Conservation (phyloP, 1,140 invertebrate genomes). For the Andricus grossulariae region DNA sequence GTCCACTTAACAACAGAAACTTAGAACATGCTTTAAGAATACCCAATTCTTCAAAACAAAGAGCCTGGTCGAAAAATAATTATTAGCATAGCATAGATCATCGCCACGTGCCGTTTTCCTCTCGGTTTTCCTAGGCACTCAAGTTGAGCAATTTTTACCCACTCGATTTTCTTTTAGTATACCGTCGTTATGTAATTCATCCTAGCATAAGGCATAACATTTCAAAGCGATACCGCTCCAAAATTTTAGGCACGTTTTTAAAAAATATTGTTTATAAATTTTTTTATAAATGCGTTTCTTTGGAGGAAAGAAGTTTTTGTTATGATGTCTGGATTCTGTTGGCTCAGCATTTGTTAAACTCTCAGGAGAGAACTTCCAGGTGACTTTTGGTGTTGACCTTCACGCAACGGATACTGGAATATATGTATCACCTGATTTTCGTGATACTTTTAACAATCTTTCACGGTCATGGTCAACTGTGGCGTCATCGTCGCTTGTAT, state of each 20-base stretch:
- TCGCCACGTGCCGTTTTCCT: no score
- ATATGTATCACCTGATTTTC: conserved; percentile 52
- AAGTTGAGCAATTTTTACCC: no score
- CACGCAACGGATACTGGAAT: conserved; percentile 30
- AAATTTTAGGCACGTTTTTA: not conserved
- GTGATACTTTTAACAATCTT: conserved; percentile 65
- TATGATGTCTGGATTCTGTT: not conserved
- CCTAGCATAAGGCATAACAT: not conserved
- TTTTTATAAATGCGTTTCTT: no score
- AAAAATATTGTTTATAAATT: no score
- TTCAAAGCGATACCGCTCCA: not conserved
- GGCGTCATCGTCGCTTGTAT: conserved; percentile 52
- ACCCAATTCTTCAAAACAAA: no score
- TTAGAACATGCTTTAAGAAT: no score
- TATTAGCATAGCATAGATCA: no score
- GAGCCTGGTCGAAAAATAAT: no score
- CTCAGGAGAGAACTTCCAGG: conserved; percentile 30
- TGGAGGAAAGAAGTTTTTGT: not conserved
- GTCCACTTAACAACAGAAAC: no score
- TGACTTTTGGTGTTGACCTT: conserved; percentile 42
- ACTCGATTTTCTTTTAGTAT: no score
- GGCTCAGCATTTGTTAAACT: conserved; percentile 37
- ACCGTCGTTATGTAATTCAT: not conserved
- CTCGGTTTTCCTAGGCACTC: no score
- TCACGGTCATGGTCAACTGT: conserved; percentile 68